These are phyloP conservation scores for Diabrotica undecimpunctata DNA, from an alignment of 1,140 invertebrate genomes.

Conservation along the genomic window DNA sequence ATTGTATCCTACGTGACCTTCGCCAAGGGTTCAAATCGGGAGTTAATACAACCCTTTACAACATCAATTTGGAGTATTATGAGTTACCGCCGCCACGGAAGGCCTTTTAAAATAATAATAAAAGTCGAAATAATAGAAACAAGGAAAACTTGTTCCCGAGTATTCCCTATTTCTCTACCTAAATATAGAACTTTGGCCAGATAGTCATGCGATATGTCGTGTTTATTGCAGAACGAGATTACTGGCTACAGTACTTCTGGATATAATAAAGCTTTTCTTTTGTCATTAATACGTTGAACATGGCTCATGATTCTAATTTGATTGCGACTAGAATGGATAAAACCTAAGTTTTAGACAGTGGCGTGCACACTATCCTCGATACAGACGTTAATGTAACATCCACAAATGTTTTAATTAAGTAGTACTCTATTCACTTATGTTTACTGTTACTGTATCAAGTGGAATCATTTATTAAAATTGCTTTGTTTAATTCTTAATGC, in stretches of 20 bases:
- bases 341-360: neutral
- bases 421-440: no score
- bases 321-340: constrained; percentile 11
- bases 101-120: neutral
- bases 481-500: no score
- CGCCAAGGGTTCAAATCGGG: no score
- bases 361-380: no score
- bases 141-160: neutral
- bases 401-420: no score
- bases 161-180: constrained; percentile 3
- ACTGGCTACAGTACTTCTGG: constrained; percentile 14
- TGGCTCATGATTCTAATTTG: constrained; percentile 16
- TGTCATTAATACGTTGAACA: constrained; percentile 13
- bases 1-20: no score
- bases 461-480: no score
- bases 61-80: no score
- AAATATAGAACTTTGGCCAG: constrained; percentile 11
- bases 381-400: no score
- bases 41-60: no score
- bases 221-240: constrained; percentile 15
- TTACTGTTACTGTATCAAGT: no score
- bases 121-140: neutral
- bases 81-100: no score
- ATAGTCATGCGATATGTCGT: constrained; percentile 13
- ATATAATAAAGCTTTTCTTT: constrained; percentile 16